phyloP scores from a whole-genome alignment of 2,888 invertebrate species.

The Acronicta alni region DNA sequence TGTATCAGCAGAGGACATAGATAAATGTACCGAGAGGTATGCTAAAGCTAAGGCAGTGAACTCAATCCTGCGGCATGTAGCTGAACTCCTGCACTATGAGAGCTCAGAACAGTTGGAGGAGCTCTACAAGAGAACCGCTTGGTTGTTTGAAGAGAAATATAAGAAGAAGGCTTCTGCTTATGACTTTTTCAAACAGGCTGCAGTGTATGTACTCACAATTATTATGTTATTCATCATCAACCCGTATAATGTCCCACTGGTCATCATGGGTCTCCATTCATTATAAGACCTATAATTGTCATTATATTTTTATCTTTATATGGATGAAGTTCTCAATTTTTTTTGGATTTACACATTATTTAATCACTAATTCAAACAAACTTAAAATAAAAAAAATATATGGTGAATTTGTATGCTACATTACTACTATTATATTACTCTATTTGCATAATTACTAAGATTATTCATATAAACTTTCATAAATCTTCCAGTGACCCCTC shows the following conservation, averaged over 20 bases:
- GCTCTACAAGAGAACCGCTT: constrained; percentile 98
- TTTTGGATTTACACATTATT: too few relatives aligned
- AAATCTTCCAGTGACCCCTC: constrained; percentile 94
- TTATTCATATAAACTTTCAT: too few relatives aligned
- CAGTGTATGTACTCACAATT: constrained; percentile 91
- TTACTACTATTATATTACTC: too few relatives aligned
- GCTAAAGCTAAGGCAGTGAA: constrained; percentile 99
- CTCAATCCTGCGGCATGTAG: constrained; percentile 99
- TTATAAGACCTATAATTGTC: too few relatives aligned
- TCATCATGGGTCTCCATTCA: too few relatives aligned
- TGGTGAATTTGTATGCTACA: too few relatives aligned
- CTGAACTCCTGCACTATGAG: constrained; percentile 97
- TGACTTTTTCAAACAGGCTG: constrained; percentile 99
- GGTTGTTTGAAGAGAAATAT: constrained; percentile 99
- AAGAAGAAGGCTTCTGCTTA: constrained; percentile 98
- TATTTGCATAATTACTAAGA: too few relatives aligned
- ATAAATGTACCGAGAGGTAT: constrained; percentile 99
- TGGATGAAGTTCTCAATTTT: too few relatives aligned
- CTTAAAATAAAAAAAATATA: too few relatives aligned
- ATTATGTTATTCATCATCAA: background rate
- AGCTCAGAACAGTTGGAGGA: constrained; percentile 98
- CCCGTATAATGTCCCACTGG: too few relatives aligned
- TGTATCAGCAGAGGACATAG: constrained; percentile 99
- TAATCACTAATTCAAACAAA: too few relatives aligned
- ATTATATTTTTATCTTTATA: too few relatives aligned